A percentile compares a stretch with the other conserved stretches of the same genome.
Conservation (phyloP, 2,797 vertebrate species). For the Synaphobranchus kaupii region DNA sequence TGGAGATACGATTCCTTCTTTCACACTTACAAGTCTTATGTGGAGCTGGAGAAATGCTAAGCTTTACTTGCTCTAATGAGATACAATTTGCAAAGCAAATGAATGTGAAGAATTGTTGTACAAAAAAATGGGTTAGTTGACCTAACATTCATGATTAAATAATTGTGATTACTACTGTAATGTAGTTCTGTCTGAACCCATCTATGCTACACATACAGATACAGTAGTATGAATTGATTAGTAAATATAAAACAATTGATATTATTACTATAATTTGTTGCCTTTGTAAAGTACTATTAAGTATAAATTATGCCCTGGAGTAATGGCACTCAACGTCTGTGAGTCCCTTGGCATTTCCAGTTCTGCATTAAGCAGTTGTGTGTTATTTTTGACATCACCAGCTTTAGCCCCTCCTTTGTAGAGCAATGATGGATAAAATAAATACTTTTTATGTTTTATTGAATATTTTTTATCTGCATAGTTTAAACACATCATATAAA, state of each 20-base stretch:
- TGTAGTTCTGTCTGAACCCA: neutral
- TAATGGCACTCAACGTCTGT: neutral
- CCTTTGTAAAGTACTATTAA: neutral
- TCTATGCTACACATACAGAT: neutral
- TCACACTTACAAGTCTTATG: constrained; percentile 8
- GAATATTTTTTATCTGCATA: neutral
- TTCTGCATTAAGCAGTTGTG: neutral
- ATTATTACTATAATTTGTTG: neutral
- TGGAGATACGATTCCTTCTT: constrained; percentile 8
- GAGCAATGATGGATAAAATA: neutral
- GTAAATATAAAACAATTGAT: neutral
- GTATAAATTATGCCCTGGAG: neutral
- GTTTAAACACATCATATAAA: neutral
- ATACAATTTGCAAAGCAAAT: neutral
- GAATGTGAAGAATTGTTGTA: neutral
- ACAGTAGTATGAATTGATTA: neutral
- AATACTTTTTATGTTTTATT: neutral
- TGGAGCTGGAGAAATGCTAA: neutral
- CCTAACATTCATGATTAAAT: neutral
- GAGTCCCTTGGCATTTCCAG: neutral
- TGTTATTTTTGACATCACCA: neutral
- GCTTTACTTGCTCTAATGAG: neutral
- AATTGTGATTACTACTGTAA: neutral
- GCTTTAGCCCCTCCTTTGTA: neutral
- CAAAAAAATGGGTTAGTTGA: neutral